Evolutionary conservation across 2,888 invertebrate species (phyloP), one percentile per base, ranked within the genome.

Genomic region (Syrista parreyssii): DNA sequence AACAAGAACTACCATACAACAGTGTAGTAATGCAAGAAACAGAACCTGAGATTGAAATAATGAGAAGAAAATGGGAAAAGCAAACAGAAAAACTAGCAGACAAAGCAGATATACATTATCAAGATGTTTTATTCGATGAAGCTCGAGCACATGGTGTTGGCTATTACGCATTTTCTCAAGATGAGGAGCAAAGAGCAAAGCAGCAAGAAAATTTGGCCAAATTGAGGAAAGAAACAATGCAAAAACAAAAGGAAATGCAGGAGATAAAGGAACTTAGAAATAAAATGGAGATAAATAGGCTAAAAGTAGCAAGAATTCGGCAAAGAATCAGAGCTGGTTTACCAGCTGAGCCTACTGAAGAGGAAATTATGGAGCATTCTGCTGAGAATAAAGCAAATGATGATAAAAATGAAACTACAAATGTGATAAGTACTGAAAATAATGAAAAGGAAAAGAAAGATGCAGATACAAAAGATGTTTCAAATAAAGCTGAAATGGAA

Each of bases 121-220:
- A 98, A 91, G 98, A 98, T 92, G 93, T 99, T 76, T 93, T 97
- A 78, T 98, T 96, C 91, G 96, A 97, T 91, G 98, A 99, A 94
- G 97, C 98, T 0, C 94, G 98, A 80, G 94, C 95, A 15, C 98
- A 98, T 89, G 99, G 98, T 87, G 97, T 97, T 31, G 97, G 97
- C 9, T 99, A 97, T 92, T 98, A 96, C 92, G 94, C 95, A 33
- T 98, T 99, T 91, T 97, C 98, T 23, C 96, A 96, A 73, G 96
- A 98, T 86, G 97, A 97, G 85, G 93, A 93, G 3, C 94, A 95
- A 86, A 94, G 98, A 83, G 92, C 93, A 1, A 94, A 95, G 85
- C 98, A 99, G 91, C 96, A 98, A 93, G 95, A 95, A 75, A 95
- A 95, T 84, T 92, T 99, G 77, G 93, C 94, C 75, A 94, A 95